Base-by-base conservation (phyloP, 2,113 vertebrate species). In the Esox niger region DNA sequence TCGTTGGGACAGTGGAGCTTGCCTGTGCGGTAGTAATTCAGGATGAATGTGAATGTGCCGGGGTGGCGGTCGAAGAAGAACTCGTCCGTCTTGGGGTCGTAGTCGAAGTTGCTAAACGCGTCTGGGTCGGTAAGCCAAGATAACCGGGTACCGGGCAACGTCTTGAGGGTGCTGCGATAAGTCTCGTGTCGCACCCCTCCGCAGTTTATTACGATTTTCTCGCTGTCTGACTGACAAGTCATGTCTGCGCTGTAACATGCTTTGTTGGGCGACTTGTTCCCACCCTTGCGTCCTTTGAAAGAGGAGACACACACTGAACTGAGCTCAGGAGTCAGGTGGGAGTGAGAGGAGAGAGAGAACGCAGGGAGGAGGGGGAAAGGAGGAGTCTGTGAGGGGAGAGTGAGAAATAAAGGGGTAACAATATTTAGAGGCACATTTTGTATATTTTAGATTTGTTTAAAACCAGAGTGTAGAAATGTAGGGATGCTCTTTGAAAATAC, bases 231-330 rank as follows among this genome's bases (percentile, higher is more conserved):
- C 91, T 94, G 94, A 91, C 94, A 96, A 94, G 92, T 95, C 96
- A 98, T 98, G 91, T 95, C 96, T 93, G 96, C 95, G 90, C 94
- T 97, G 92, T 94, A 92, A 93, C 97, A 98, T 99, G 93, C 93
- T 97, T 95, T 95, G 90, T 92, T 95, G 83, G 93, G 92, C 88
- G 94, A 93, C 93, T 95, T 95, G 89, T 94, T 95, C 89, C 93
- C 93, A 79, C 94, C 93, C 91, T 94, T 96, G 88, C 93, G 94
- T 87, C 94, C 95, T 85, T 94, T 93, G 89, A 94, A 95, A 88
- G 92, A 94, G 91, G 93, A 96, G 86, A 94, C 95, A 90, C 94
- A 93, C 93, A 94, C 91, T 65, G 93, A 94, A 94, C 91, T 95
- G 91, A 96, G 94, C 93, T 95, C 94, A 93, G 77, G 67, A 62